phyloP scores from a whole-genome alignment of 1,140 invertebrate species.

The Archivesica marissinica region DNA sequence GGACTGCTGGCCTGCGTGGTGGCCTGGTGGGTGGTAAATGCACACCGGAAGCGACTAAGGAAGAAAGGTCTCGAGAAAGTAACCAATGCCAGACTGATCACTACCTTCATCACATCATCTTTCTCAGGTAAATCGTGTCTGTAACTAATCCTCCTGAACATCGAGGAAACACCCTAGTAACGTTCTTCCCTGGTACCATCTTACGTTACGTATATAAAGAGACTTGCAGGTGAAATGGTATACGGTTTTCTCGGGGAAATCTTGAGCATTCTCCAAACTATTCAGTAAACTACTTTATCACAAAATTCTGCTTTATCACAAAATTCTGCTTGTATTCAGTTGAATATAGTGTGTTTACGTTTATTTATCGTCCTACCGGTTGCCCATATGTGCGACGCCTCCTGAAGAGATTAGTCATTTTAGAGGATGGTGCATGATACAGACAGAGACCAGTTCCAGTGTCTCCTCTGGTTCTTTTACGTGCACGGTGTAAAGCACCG shows the following conservation, averaged over 20 bases:
- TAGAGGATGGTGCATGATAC: background rate
- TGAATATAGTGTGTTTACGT: background rate
- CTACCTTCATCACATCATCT: background rate
- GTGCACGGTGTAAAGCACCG: too few relatives aligned
- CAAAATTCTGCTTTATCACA: too few relatives aligned
- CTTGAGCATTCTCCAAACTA: too few relatives aligned
- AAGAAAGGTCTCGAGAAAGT: constrained; percentile 24
- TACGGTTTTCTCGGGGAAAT: too few relatives aligned
- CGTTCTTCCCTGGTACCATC: too few relatives aligned
- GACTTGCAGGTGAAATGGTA: too few relatives aligned
- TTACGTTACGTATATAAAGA: too few relatives aligned
- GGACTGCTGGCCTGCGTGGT: background rate
- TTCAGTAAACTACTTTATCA: too few relatives aligned
- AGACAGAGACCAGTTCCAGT: too few relatives aligned
- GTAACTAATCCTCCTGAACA: background rate
- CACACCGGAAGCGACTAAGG: background rate
- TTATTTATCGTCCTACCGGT: background rate
- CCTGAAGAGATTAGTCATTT: background rate
- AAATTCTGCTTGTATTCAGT: background rate
- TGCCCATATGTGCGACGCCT: too few relatives aligned
- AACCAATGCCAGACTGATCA: background rate
- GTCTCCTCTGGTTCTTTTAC: too few relatives aligned
- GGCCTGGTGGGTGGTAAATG: constrained; percentile 7
- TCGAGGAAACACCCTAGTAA: too few relatives aligned
- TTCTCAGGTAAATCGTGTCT: constrained; percentile 1